phyloP scores from a whole-genome alignment of 1,140 invertebrate species.

The Triops longicaudatus region DNA sequence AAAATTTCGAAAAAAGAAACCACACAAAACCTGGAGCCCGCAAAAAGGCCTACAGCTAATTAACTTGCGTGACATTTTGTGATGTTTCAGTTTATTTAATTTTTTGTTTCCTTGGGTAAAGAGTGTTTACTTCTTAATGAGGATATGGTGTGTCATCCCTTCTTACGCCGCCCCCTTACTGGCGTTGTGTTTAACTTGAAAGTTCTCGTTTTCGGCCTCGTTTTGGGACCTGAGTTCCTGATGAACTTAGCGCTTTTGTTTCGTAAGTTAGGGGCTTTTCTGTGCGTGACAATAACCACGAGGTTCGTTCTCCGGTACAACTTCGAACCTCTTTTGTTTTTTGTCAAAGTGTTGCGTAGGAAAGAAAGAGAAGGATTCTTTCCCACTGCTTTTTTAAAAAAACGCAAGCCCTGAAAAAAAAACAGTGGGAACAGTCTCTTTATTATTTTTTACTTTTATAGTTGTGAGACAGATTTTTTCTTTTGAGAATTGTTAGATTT shows the following conservation, averaged over 20 bases:
- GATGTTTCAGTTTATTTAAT: background rate
- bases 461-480: too few relatives aligned
- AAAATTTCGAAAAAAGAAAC: background rate
- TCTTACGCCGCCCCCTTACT: background rate
- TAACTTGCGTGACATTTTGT: background rate
- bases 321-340: background rate
- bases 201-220: too few relatives aligned
- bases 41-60: constrained; percentile 7
- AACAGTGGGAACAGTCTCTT: constrained; percentile 1
- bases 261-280: background rate
- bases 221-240: background rate
- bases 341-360: background rate
- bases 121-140: background rate
- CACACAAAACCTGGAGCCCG: background rate
- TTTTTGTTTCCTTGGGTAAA: background rate
- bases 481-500: too few relatives aligned
- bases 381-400: background rate
- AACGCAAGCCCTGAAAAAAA: background rate
- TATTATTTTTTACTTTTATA: background rate
- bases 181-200: background rate
- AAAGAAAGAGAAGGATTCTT: background rate
- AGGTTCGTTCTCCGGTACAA: background rate
- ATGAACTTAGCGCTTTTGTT: background rate
- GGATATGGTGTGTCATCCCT: background rate
- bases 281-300: background rate